Conservation (phyloP, 2,888 invertebrate species). For the Oscheius sp. region DNA sequence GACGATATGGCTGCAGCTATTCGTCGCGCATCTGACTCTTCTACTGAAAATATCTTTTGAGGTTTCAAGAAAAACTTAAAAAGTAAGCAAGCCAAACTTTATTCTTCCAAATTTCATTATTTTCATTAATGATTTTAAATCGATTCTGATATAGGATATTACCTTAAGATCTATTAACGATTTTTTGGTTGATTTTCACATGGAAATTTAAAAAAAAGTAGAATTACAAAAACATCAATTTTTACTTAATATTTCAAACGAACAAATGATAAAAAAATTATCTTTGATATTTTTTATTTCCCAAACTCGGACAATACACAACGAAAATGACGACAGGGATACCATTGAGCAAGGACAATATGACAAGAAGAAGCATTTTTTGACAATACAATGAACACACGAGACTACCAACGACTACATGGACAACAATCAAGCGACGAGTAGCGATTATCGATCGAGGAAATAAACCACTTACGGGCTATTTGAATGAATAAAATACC, state of each 20-base stretch:
- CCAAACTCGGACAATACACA: too few species aligned
- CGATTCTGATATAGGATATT: too few species aligned
- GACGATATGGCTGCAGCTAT: not conserved
- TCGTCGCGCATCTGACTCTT: not conserved
- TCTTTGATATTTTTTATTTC: not conserved
- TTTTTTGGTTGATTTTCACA: too few species aligned
- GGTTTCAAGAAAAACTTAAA: not conserved
- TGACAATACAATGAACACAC: not conserved
- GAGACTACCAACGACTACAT: constrained; percentile 48
- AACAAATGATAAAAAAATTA: not conserved
- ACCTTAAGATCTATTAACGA: too few species aligned
- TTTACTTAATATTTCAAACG: not conserved
- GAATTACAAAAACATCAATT: too few species aligned
- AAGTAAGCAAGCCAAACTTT: not conserved
- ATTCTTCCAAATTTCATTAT: too few species aligned
- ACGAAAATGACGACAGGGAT: not conserved
- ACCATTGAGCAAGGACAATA: not conserved
- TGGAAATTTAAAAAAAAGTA: too few species aligned
- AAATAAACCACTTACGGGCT: constrained; percentile 70
- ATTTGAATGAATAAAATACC: constrained; percentile 73
- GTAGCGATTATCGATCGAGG: constrained; percentile 52
- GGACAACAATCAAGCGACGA: constrained; percentile 48
- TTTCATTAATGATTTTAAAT: too few species aligned
- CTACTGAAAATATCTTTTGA: not conserved
- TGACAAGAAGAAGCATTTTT: constrained; percentile 3